These are phyloP conservation scores for Cyphomyrus discorhynchus DNA, from an alignment of 2,113 vertebrate species.

Conservation along the genomic window DNA sequence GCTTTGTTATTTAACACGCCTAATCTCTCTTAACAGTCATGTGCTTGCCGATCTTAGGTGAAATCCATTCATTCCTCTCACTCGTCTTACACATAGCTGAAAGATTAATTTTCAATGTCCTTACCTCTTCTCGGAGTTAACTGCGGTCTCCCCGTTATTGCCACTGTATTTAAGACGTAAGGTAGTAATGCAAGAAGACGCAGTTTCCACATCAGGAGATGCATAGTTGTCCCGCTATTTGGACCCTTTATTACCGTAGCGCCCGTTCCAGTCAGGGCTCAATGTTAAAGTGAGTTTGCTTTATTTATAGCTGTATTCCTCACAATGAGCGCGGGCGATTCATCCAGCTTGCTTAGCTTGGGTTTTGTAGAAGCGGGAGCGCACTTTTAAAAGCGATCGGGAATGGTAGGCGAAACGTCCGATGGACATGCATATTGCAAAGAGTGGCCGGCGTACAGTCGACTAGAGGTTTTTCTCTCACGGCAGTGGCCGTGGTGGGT, in stretches of 20 bases:
- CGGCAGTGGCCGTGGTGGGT: slow-evolving; percentile 38
- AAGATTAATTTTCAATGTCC: slow-evolving; percentile 20
- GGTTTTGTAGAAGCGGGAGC: slow-evolving; percentile 47
- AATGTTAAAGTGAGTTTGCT: slow-evolving; percentile 10
- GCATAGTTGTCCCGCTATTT: slow-evolving; percentile 81
- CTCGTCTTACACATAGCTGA: slow-evolving; percentile 21
- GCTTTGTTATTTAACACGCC: background rate
- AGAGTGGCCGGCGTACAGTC: slow-evolving; percentile 47
- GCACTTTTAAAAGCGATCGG: slow-evolving; percentile 54
- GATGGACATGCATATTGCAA: slow-evolving; percentile 61
- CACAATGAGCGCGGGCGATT: slow-evolving; percentile 38
- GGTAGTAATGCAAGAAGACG: slow-evolving; percentile 71
- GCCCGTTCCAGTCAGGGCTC: slow-evolving; percentile 34
- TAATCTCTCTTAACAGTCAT: slow-evolving; percentile 35
- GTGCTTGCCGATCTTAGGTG: slow-evolving; percentile 35
- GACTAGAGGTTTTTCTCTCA: slow-evolving; percentile 46
- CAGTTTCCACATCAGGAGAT: slow-evolving; percentile 84
- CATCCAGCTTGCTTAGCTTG: slow-evolving; percentile 56
- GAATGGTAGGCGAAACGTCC: slow-evolving; percentile 52
- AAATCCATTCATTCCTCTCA: slow-evolving; percentile 53
- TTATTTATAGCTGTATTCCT: background rate
- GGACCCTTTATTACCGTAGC: slow-evolving; percentile 42
- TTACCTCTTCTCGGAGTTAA: slow-evolving; percentile 80
- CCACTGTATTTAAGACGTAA: slow-evolving; percentile 66
- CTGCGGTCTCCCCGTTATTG: slow-evolving; percentile 61